phyloP scores from a whole-genome alignment of 2,113 vertebrate genomes.

The Mola mola region DNA sequence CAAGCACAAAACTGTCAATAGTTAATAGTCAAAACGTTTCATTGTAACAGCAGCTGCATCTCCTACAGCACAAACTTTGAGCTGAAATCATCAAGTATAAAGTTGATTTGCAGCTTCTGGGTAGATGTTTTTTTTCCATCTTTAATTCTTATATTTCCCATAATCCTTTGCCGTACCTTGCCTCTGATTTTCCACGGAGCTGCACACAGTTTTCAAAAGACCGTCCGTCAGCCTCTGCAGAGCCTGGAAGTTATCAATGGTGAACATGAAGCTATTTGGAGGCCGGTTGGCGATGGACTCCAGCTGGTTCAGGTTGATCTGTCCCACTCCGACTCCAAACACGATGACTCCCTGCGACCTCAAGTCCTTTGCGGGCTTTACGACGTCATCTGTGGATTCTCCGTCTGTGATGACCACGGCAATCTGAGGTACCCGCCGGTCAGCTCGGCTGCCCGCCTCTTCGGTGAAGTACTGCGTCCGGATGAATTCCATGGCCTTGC shows the following conservation, averaged over 20 bases:
- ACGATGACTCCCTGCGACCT: conserved; percentile 77
- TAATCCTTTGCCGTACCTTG: conserved; percentile 63
- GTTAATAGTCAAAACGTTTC: no score
- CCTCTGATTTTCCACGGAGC: conserved; percentile 72
- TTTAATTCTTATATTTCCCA: background rate
- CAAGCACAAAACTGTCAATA: no score
- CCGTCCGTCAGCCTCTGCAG: conserved; percentile 64
- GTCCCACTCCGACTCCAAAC: conserved; percentile 81
- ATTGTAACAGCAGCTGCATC: no score
- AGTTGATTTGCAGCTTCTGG: no score
- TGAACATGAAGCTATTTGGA: conserved; percentile 74
- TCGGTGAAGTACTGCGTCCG: conserved; percentile 71
- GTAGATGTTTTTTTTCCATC: no score
- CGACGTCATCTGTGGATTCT: conserved; percentile 79
- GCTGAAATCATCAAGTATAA: no score
- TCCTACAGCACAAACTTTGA: no score
- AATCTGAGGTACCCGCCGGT: conserved; percentile 80
- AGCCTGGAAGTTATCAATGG: conserved; percentile 71
- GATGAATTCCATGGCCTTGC: conserved; percentile 82
- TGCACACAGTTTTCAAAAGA: conserved; percentile 80
- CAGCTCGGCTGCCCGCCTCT: conserved; percentile 71
- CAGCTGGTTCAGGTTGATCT: conserved; percentile 63
- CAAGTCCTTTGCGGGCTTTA: conserved; percentile 64
- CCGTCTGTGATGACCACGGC: conserved; percentile 85
- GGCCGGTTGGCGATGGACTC: conserved; percentile 81